Evolutionary conservation across 2,113 vertebrate genomes (phyloP).

Genomic region (Cyrtonyx montezumae): DNA sequence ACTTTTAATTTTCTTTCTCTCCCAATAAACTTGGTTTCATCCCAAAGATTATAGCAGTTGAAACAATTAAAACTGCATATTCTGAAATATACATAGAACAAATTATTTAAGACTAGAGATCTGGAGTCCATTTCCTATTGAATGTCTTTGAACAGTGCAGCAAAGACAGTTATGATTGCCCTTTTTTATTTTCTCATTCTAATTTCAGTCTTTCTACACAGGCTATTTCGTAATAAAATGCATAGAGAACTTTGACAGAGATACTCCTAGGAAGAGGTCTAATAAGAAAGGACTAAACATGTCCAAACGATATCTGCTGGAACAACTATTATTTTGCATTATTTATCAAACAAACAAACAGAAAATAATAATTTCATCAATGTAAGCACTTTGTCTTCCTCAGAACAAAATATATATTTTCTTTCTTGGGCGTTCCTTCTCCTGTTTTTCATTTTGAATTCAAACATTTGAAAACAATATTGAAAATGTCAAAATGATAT

Average conservation of each 20-base stretch:
- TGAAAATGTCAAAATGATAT: not conserved
- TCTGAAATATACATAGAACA: conserved; percentile 29
- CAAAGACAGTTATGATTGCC: not conserved
- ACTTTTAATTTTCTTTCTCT: conserved; percentile 44
- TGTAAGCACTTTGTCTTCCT: not conserved
- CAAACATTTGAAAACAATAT: not conserved
- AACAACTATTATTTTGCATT: not conserved
- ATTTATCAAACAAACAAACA: not conserved
- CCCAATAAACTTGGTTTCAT: conserved; percentile 47
- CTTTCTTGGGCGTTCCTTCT: not conserved
- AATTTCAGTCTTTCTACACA: not conserved
- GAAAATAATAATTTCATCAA: not conserved
- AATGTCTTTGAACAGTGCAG: not conserved
- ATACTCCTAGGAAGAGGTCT: not conserved
- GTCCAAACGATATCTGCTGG: not conserved
- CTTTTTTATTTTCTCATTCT: conserved; percentile 11
- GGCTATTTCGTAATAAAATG: not conserved
- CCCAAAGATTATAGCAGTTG: conserved; percentile 30
- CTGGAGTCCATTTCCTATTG: not conserved
- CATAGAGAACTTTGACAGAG: not conserved
- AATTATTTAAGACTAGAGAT: not conserved
- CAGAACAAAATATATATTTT: not conserved
- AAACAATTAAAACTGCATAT: not conserved
- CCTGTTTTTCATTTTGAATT: not conserved
- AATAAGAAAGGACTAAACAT: not conserved